Evolutionary conservation across 2,113 vertebrate species (phyloP).

Genomic region (Phylloscopus whistleri): DNA sequence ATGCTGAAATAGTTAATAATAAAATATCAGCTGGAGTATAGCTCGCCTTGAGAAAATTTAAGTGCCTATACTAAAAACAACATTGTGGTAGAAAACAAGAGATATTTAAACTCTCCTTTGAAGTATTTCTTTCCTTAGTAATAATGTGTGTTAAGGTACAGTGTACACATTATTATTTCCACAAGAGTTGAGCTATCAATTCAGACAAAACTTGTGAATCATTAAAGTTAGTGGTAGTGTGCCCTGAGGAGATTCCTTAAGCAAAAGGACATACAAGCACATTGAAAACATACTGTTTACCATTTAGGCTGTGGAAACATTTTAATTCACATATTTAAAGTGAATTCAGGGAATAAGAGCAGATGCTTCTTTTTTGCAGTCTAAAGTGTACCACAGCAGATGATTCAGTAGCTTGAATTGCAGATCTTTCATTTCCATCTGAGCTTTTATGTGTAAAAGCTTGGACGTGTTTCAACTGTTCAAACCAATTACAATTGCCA

Average conservation of each 20-base stretch:
- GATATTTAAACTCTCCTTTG: not conserved
- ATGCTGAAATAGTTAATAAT: not conserved
- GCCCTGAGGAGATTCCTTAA: not conserved
- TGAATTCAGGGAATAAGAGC: not conserved
- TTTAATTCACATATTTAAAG: constrained; percentile 16
- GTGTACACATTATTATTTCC: not conserved
- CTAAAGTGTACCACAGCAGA: not conserved
- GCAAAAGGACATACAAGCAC: not conserved
- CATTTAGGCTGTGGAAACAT: constrained; percentile 15
- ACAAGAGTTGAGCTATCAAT: not conserved
- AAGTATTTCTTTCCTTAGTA: not conserved
- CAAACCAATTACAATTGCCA: not conserved
- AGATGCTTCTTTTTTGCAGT: not conserved
- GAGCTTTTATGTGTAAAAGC: not conserved
- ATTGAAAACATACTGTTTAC: not conserved
- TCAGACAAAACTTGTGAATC: not conserved
- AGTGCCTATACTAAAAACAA: not conserved
- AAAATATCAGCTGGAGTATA: not conserved
- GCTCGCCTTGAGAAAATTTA: not conserved
- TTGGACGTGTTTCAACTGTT: constrained; percentile 28
- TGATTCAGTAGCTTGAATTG: not conserved
- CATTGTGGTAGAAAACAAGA: not conserved
- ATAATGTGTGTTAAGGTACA: not conserved
- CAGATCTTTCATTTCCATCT: not conserved
- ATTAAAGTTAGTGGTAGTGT: not conserved